These are phyloP conservation scores for Falco columbarius DNA, from an alignment of 2,797 vertebrate species.

Conservation along the genomic window DNA sequence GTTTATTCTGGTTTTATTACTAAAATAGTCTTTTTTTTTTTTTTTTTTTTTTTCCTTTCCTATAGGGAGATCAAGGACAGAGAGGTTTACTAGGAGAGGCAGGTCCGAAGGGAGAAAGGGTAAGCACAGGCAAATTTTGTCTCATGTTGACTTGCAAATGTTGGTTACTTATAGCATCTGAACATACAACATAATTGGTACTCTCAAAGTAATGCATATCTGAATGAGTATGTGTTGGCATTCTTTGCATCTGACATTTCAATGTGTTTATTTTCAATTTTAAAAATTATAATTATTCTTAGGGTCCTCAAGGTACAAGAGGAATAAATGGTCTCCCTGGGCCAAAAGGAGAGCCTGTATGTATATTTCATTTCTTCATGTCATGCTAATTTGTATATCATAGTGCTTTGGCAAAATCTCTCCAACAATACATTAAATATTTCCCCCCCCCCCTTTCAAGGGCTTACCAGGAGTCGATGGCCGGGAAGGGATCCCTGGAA, in stretches of 20 bases:
- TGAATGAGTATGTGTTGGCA: not conserved
- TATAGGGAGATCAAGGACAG: constrained; percentile 91
- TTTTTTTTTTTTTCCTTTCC: not conserved
- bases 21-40: not conserved
- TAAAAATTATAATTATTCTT: not conserved
- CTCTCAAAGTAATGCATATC: not conserved
- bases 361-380: constrained; percentile 61
- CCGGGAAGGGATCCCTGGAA: constrained; percentile 94
- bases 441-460: constrained; percentile 66
- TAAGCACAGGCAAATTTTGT: constrained; percentile 68
- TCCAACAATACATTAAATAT: not conserved
- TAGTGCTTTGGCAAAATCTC: not conserved
- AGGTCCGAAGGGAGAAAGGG: constrained; percentile 89
- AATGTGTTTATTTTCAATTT: not conserved
- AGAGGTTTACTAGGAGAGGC: constrained; percentile 88
- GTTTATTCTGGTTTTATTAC: not conserved
- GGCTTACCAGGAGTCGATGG: constrained; percentile 93
- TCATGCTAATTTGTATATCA: not conserved
- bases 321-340: constrained; percentile 94
- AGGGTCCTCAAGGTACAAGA: constrained; percentile 89
- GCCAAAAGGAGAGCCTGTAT: constrained; percentile 92
- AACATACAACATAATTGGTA: not conserved
- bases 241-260: not conserved
- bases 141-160: not conserved
- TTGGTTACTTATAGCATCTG: not conserved